Percentiles rank a stretch among this genome's conserved stretches.
Conservation (phyloP, 2,888 invertebrate species). For the Macrophya annulata region DNA sequence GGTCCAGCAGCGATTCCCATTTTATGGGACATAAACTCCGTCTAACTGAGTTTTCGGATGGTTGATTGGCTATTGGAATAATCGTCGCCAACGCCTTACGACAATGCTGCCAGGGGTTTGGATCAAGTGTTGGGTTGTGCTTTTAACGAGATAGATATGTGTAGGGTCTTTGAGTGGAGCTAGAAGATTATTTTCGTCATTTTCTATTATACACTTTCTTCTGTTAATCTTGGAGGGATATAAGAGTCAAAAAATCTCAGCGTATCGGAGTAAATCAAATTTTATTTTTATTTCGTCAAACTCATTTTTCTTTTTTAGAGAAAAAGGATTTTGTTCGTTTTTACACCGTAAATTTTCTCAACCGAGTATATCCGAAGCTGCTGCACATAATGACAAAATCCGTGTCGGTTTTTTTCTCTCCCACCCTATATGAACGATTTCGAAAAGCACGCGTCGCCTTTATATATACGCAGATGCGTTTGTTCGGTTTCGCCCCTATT, state of each 20-base stretch:
- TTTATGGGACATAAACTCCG: constrained; percentile 73
- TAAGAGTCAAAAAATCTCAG: constrained; percentile 53
- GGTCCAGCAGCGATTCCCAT: constrained; percentile 66
- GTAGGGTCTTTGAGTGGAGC: not conserved
- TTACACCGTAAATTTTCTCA: constrained; percentile 19
- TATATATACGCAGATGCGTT: constrained; percentile 55
- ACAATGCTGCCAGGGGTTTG: constrained; percentile 62
- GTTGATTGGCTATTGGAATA: constrained; percentile 71
- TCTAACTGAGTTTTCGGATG: constrained; percentile 67
- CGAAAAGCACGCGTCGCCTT: constrained; percentile 52
- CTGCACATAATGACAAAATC: constrained; percentile 1
- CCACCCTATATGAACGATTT: constrained; percentile 32
- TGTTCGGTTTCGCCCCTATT: constrained; percentile 38
- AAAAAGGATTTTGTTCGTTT: constrained; percentile 42
- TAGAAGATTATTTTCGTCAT: constrained; percentile 10
- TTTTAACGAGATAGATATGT: constrained; percentile 5
- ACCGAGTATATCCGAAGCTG: constrained; percentile 28
- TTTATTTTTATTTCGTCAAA: too few species aligned
- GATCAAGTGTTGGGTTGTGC: constrained; percentile 63
- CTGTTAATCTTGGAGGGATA: not conserved
- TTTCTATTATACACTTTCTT: not conserved
- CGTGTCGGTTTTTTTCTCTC: constrained; percentile 35
- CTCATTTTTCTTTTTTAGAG: not conserved
- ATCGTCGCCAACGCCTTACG: constrained; percentile 66
- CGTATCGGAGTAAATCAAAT: constrained; percentile 70